Base-by-base conservation (phyloP, 2,797 vertebrate genomes). In the Heterohyrax brucei region DNA sequence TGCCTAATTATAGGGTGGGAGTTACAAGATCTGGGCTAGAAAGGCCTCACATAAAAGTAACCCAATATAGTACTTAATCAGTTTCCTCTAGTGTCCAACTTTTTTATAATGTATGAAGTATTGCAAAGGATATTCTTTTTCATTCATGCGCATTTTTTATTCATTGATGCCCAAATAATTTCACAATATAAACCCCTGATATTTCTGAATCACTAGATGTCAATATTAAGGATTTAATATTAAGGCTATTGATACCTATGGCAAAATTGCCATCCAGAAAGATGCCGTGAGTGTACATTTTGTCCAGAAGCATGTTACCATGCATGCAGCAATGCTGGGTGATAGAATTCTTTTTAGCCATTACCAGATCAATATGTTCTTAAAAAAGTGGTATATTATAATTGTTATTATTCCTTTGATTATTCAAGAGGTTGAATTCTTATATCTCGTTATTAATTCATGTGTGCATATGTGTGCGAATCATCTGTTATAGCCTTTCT, bases 321-420 rank as follows among this genome's bases (percentile, higher is more conserved):
- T 10, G n/a, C 4, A 39, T 10, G 64, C 19, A 22, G 4, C 22
- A 88, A 46, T 72, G 28, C 62, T 83, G 62, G 44, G 44, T 72
- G 53, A 62, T 70, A 68, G 0, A 61, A 62, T 88, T 62, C 10
- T n/a, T 84, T 91, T 84, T 88, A 78, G 62, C 66, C 30, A 89
- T 95, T 83, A 33, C 26, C 9, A 88, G 48, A 75, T 48, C 7
- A 66, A 6, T 56, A n/a, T 2, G 14, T 62, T 91, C 73, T 61
- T 39, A 39, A 61, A 70, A 77, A 87, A 82, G 59, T 7, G 26
- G 4, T 59, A 28, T 87, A 68, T 87, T 82, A 21, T 76, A 83
- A 78, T 62, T 68, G 64, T 76, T 94, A 91, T 86, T 80, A 26
- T 48, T 86, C 39, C 64, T 78, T 90, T 94, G 66, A 79, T 85